Evolutionary conservation across 2,797 vertebrate species (phyloP), one percentile per base, ranked within the genome.

Genomic region (Rhinogobio ventralis): DNA sequence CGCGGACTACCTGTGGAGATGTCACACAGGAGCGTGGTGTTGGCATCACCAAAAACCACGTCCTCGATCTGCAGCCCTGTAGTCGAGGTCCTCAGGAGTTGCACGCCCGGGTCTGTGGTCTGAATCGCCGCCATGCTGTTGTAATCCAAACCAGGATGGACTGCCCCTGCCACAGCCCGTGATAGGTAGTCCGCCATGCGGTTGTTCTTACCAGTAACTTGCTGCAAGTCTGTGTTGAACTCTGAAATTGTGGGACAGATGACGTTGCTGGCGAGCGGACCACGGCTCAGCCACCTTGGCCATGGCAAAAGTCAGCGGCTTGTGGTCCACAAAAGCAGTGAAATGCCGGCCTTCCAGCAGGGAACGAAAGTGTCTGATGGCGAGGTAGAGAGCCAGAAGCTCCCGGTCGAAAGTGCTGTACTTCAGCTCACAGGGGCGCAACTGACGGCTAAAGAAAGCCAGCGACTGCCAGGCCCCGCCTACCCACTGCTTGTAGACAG

Each of bases 1-100:
- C 82, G 25, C 1, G 82, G 81, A 19, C 66, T 64, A 1, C 72
- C 77, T 13, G 49, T 82, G 15, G 60, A 76, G 36, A 60, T n/a
- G n/a, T n/a, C 78, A 42, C 60, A 86, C 30, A 88, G 64, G 13
- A 88, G 53, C n/a, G n/a, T n/a, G n/a, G n/a, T n/a, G n/a, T n/a
- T n/a, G n/a, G n/a, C n/a, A n/a, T n/a, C n/a, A n/a, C n/a, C n/a
- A n/a, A n/a, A n/a, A n/a, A n/a, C n/a, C n/a, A n/a, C n/a, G n/a
- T n/a, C n/a, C n/a, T n/a, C 25, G 19, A 86, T 49, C 46, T 45
- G 60, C 25, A 84, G 53, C 23, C 78, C 20, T 62, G 78, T 80
- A 49, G 25, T 23, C 15, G 7, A 39, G 39, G 33, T 80, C 25
- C 20, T 80, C 15, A 79, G 39, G 36, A n/a, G n/a, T n/a, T n/a